Base-by-base conservation (phyloP, 2,888 invertebrate genomes). In the Hoplodrina blanda region DNA sequence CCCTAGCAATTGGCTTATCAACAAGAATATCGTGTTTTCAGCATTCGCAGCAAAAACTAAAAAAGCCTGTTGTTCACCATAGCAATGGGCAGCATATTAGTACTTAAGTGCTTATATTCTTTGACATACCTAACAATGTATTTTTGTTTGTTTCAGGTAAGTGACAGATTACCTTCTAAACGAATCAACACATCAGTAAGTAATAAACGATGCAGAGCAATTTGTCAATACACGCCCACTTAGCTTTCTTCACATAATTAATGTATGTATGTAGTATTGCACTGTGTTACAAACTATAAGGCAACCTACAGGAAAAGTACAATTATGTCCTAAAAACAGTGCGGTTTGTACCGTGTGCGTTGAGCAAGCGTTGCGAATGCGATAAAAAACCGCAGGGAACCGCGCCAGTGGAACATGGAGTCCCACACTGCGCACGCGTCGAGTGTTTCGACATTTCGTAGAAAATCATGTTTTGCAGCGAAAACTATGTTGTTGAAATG, bases 381-480 rank as follows among this genome's bases (percentile, higher is more conserved):
- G 67, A 66, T 75, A 76, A 76, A 72, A 85, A 83, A 85, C 77
- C 74, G 75, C 85, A 83, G 73, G 75, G 73, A 76, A 82, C 80
- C 54, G 66, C 78, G 72, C 25, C 17, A 30, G 55, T 57, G 11
- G 49, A 62, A 52, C 69, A 74, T 76, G 62, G 50, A 73, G 73
- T 81, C 73, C 70, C 73, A 74, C 74, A 73, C 59, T 64, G 68
- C 64, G 69, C 62, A 73, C 64, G 71, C 64, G 78, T 54, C 56
- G 54, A 61, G 13, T 41, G 66, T 81, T 60, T 56, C 81, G 61
- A 73, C 69, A 81, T 62, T 61, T 62, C 66, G 11, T 62, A 77
- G 72, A 63, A 78, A 81, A 62, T 66, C 54, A 67, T 67, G 81
- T 78, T 80, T 81, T 77, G 49, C 55, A 77, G 66, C 62, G 56